Evolutionary conservation across 30 jellyfish, hydroid and myxozoan genomes (phyloP).

Genomic region (Aurelia sp.): DNA sequence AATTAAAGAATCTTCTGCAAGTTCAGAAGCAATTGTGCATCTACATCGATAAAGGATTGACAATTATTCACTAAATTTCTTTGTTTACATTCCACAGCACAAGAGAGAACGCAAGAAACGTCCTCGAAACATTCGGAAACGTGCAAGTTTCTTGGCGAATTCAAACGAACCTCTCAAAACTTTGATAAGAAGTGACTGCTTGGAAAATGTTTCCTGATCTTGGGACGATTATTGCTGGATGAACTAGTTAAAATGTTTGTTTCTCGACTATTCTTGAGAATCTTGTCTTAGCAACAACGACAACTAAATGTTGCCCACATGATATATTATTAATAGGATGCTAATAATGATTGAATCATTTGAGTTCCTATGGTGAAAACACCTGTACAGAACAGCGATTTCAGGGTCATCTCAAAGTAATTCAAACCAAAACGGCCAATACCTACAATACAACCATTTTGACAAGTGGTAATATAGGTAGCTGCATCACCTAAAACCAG

Average conservation of each 20-base stretch:
- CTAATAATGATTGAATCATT: constrained; percentile 68
- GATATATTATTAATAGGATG: constrained; percentile 57
- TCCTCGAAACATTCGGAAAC: neutral
- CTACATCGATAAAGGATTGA: too few relatives aligned
- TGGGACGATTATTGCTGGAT: neutral
- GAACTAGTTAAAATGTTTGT: neutral
- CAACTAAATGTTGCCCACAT: constrained; percentile 36
- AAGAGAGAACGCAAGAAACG: neutral
- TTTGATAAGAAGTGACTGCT: too few relatives aligned
- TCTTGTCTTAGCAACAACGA: too few relatives aligned
- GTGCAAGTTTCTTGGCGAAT: neutral
- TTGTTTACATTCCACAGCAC: constrained; percentile 14
- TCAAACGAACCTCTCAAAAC: neutral
- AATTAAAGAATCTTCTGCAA: too few relatives aligned
- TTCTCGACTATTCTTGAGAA: neutral
- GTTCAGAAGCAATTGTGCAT: too few relatives aligned
- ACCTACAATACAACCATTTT: too few relatives aligned
- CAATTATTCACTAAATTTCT: neutral
- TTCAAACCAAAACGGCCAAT: too few relatives aligned
- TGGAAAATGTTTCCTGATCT: neutral
- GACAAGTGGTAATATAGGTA: too few relatives aligned
- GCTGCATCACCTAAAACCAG: too few relatives aligned
- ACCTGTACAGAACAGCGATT: constrained; percentile 44
- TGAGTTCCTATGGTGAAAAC: constrained; percentile 30
- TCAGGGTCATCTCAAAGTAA: neutral